Evolutionary conservation across 2,888 invertebrate species (phyloP).

Genomic region (Amiota mariae): DNA sequence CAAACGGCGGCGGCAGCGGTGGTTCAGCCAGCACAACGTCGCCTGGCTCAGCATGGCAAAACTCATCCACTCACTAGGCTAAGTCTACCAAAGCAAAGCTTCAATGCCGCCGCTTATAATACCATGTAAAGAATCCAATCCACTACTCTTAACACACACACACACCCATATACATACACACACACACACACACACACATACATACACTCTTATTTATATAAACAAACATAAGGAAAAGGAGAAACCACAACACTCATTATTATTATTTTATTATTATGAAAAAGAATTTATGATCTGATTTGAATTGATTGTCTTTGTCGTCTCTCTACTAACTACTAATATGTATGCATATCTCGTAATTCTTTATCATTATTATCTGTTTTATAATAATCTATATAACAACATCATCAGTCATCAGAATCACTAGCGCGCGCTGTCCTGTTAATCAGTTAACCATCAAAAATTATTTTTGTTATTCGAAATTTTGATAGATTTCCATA

Average conservation of each 20-base stretch:
- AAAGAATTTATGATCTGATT: conserved; percentile 1
- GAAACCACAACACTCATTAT: no score
- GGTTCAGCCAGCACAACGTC: conserved; percentile 76
- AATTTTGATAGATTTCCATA: no score
- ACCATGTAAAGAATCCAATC: conserved; percentile 81
- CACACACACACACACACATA: conserved; percentile 37
- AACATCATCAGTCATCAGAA: no score
- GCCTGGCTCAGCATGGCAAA: conserved; percentile 92
- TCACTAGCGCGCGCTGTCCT: no score
- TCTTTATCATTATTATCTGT: no score
- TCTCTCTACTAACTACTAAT: no score
- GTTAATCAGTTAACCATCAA: no score
- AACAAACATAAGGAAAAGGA: conserved; percentile 48
- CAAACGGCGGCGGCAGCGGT: conserved; percentile 32
- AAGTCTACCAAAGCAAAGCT: conserved; percentile 83
- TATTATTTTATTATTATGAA: conserved; percentile 14
- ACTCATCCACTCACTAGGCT: conserved; percentile 93
- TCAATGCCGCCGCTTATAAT: conserved; percentile 87
- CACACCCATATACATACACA: conserved; percentile 44
- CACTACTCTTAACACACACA: conserved; percentile 37
- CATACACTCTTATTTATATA: conserved; percentile 44
- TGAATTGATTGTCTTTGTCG: neutral
- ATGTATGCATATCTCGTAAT: no score
- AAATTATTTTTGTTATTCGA: no score
- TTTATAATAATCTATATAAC: no score